Evolutionary conservation across 2,797 vertebrate genomes (phyloP).

Genomic region (Parambassis ranga): DNA sequence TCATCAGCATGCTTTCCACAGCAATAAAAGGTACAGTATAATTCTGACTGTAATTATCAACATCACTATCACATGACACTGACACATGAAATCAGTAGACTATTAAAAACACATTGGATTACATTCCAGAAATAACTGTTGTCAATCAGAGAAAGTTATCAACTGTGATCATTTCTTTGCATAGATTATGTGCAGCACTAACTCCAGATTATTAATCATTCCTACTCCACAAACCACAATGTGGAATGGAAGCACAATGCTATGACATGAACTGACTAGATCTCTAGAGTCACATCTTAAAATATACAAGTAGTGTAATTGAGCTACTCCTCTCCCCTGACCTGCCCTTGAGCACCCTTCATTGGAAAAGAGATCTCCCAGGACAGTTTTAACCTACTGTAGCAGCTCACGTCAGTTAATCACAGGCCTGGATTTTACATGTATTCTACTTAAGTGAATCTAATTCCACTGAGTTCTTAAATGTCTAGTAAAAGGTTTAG

Average conservation of each 20-base stretch:
- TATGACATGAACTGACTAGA: conserved; percentile 2
- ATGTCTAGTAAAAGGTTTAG: conserved; percentile 5
- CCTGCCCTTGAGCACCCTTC: neutral
- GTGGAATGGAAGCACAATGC: too few relatives aligned
- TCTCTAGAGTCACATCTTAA: conserved; percentile 8
- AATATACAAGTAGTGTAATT: conserved; percentile 3
- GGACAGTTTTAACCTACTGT: conserved; percentile 1
- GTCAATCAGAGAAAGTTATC: neutral
- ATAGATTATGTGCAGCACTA: neutral
- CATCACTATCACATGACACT: conserved; percentile 22
- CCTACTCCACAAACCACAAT: too few relatives aligned
- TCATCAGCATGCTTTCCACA: conserved; percentile 1
- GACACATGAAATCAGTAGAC: conserved; percentile 7
- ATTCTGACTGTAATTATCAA: conserved; percentile 23
- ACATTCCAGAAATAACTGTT: conserved; percentile 1
- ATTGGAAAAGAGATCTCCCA: conserved; percentile 7
- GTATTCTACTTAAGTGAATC: neutral
- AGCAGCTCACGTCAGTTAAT: conserved; percentile 9
- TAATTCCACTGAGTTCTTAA: neutral
- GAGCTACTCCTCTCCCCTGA: conserved; percentile 1
- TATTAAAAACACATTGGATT: conserved; percentile 27
- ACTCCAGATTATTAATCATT: too few relatives aligned
- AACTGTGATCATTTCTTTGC: neutral
- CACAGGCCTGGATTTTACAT: conserved; percentile 7
- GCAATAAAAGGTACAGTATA: conserved; percentile 22